Evolutionary conservation across 2,113 vertebrate genomes (phyloP), one percentile per base, ranked within the genome.

Genomic region (Scomber japonicus): DNA sequence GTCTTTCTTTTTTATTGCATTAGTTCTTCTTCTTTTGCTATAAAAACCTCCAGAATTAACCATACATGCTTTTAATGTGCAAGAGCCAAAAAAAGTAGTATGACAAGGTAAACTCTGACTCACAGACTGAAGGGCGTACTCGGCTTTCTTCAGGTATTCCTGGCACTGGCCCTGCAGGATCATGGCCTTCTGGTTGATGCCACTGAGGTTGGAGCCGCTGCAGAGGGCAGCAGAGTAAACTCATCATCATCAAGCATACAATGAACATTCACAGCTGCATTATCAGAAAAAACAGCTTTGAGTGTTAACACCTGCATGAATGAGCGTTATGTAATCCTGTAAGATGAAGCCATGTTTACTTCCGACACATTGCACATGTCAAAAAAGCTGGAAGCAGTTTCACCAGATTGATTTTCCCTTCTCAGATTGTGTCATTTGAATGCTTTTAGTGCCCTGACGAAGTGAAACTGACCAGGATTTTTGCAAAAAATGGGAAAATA

Each of bases 81-180:
- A 69, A 10, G 1, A 59, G 45, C 2, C 7, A 0, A 17, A 44
- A 31, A 0, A 53, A 14, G 17, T 15, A 45, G 17, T 2, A 0
- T 19, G 1, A 45, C 3, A 62, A 55, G 56, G 27, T 4, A 16
- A 46, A 51, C 14, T 21, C 8, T 24, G 14, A 94, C 94, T 95
- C 82, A 95, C 94, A 11, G 86, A 48, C 53, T 95, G 91, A 17
- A 94, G 69, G 71, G 81, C 54, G 11, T 49, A 55, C 3, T 94
- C 93, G 0, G 93, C 88, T 51, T 80, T 91, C 64, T 70, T 83
- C 81, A 96, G 91, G 59, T 81, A 75, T 1, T 95, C 94, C 48
- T 92, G 92, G 75, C 93, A 95, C 60, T 93, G 88, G 46, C 0
- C 1, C 75, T 94, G 90, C 62, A 95, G 89, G 14, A 59, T 1